These are phyloP conservation scores for Acanthococcus lagerstroemiae DNA, from an alignment of 2,888 invertebrate genomes.

Conservation along the genomic window DNA sequence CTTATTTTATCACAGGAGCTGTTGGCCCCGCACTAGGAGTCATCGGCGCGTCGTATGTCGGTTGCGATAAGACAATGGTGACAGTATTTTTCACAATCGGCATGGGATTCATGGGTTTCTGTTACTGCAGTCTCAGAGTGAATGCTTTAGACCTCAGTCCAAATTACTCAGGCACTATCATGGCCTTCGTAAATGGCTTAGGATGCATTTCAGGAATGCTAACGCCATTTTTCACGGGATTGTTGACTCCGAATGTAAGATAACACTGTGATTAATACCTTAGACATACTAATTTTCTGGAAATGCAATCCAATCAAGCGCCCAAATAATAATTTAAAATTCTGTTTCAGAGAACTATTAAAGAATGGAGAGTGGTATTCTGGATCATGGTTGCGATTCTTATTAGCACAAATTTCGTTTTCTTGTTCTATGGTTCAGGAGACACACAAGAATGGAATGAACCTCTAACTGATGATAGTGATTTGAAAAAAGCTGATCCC, in stretches of 20 bases:
- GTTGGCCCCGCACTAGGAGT: slow-evolving; percentile 47
- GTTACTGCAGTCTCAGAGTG: slow-evolving; percentile 56
- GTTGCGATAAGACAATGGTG: slow-evolving; percentile 26
- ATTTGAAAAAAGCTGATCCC: too few relatives aligned
- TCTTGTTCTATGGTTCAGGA: slow-evolving; percentile 59
- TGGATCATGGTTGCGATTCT: slow-evolving; percentile 67
- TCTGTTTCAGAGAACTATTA: slow-evolving; percentile 40
- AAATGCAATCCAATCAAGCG: not conserved
- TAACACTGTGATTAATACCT: not conserved
- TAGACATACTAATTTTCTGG: not conserved
- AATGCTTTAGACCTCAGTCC: slow-evolving; percentile 55
- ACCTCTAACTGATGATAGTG: too few relatives aligned
- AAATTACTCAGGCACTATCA: slow-evolving; percentile 54
- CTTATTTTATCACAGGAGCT: slow-evolving; percentile 45
- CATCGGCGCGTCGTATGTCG: slow-evolving; percentile 33
- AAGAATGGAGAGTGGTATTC: slow-evolving; percentile 67
- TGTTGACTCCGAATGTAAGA: slow-evolving; percentile 34
- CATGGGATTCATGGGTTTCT: slow-evolving; percentile 59
- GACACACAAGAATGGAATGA: slow-evolving; percentile 72
- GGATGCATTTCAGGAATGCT: slow-evolving; percentile 53
- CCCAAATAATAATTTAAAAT: not conserved
- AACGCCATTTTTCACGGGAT: slow-evolving; percentile 51
- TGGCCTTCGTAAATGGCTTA: slow-evolving; percentile 54
- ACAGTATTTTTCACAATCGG: slow-evolving; percentile 49
- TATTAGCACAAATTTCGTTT: slow-evolving; percentile 56